Base-by-base conservation (phyloP, 2,113 vertebrate genomes). In the Brachyhypopomus occidentalis region DNA sequence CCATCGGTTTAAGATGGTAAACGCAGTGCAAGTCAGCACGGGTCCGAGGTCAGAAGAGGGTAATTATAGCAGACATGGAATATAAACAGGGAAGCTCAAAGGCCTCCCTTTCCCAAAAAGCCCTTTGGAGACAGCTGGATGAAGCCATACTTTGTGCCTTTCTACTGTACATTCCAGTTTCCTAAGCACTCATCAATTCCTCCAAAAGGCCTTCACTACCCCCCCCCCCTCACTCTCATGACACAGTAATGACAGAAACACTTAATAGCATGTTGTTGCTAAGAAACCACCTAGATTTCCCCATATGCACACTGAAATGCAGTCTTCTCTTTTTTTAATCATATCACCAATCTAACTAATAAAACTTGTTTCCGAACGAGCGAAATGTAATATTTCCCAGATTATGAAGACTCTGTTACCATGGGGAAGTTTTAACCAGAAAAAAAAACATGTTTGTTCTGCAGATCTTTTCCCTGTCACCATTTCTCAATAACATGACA, bases 221-320 rank as follows among this genome's bases (percentile, higher is more conserved):
- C 41, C 20, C 27, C 22, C 23, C 34, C 59, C 20, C 36, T 30
- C 27, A 17, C 62, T 23, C 34, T 27, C 25, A 75, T 75, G 72
- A 69, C 79, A 69, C n/a, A 19, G 41, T 34, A 75, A 56, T 86
- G 91, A 93, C 90, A 90, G 88, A 91, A 91, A 90, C 86, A 80
- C 77, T 84, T 91, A 91, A 90, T 89, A 85, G 86, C 88, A 89
- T 84, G 87, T 91, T 90, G 92, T 94, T 93, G 93, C 93, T 92
- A 93, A 92, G 92, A 94, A 90, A 94, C 93, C 89, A 93, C 92
- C 91, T 89, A 87, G 86, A 90, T 89, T 89, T 93, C 83, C 19
- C 88, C 82, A 86, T 90, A 89, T 85, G 77, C 88, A 86, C 67
- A 82, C 78, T 81, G 79, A 80, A 83, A 77, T 83, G 84, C 90